A percentile compares a stretch with the other conserved stretches of the same genome.
Conservation (phyloP, 2,113 vertebrate genomes). For the Chlamydotis undulata region DNA sequence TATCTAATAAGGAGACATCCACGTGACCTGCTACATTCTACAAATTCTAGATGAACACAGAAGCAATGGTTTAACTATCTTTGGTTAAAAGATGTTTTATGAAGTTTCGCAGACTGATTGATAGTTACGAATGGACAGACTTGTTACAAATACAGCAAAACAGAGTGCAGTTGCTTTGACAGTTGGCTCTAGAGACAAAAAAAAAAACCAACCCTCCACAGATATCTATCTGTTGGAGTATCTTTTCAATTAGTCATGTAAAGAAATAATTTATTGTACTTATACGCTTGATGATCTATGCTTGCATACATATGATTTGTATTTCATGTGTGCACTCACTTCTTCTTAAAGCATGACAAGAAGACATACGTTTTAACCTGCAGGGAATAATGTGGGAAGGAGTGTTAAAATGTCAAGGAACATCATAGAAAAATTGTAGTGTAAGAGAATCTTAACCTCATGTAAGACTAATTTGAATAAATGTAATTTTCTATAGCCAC, state of each 20-base stretch:
- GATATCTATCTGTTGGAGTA: neutral
- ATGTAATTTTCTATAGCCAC: constrained; percentile 27
- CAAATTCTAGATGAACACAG: neutral
- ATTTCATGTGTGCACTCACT: neutral
- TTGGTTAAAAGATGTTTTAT: neutral
- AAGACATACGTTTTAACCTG: constrained; percentile 22
- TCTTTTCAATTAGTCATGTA: neutral
- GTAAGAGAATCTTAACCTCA: constrained; percentile 41
- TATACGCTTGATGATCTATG: neutral
- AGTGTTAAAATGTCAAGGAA: neutral
- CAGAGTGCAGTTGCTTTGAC: neutral
- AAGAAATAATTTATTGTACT: neutral
- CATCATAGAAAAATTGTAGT: neutral
- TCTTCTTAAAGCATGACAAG: neutral
- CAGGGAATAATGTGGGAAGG: neutral
- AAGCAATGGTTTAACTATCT: neutral
- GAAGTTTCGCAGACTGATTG: neutral
- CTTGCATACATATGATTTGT: neutral
- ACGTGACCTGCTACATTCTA: neutral
- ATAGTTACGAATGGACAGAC: neutral
- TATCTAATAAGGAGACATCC: neutral
- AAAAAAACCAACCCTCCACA: neutral
- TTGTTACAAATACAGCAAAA: neutral
- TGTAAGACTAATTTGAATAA: constrained; percentile 52
- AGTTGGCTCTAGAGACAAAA: neutral